A percentile compares a stretch with the other conserved stretches of the same genome.
Conservation (phyloP, 2,113 vertebrate genomes). For the Xiphophorus hellerii region DNA sequence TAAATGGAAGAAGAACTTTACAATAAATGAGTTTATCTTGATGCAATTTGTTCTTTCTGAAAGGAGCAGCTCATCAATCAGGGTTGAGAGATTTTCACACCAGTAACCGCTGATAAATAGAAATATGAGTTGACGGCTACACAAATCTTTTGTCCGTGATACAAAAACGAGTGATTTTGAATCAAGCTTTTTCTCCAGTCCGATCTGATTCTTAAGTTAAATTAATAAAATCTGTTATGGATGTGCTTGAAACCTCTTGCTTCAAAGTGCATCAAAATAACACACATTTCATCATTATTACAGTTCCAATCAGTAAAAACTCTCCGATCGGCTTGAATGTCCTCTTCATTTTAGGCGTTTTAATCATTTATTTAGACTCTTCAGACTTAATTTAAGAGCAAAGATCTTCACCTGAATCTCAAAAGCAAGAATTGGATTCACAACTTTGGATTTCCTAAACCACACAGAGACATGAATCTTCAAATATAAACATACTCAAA, state of each 20-base stretch:
- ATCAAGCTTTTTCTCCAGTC: not conserved
- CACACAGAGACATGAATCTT: too few species aligned
- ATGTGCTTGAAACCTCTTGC: not conserved
- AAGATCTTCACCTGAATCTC: too few species aligned
- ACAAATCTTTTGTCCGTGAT: not conserved
- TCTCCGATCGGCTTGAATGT: too few species aligned
- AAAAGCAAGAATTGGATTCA: too few species aligned
- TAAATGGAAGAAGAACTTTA: slow-evolving; percentile 5
- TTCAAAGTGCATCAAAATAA: not conserved
- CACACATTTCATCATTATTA: not conserved
- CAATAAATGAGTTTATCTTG: not conserved
- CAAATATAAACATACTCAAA: too few species aligned
- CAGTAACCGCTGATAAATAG: slow-evolving; percentile 5
- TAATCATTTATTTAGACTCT: too few species aligned
- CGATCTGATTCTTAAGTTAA: not conserved
- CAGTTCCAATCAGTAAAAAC: not conserved
- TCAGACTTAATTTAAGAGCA: too few species aligned
- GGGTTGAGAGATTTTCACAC: not conserved
- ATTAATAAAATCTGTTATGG: not conserved
- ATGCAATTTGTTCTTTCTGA: not conserved
- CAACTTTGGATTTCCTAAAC: too few species aligned
- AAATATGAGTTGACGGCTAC: not conserved
- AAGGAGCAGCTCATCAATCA: slow-evolving; percentile 6
- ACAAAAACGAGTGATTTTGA: not conserved
- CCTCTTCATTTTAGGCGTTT: not conserved